These are phyloP conservation scores for Himalopsyche phryganea DNA, from an alignment of 1,140 invertebrate genomes.

Conservation along the genomic window DNA sequence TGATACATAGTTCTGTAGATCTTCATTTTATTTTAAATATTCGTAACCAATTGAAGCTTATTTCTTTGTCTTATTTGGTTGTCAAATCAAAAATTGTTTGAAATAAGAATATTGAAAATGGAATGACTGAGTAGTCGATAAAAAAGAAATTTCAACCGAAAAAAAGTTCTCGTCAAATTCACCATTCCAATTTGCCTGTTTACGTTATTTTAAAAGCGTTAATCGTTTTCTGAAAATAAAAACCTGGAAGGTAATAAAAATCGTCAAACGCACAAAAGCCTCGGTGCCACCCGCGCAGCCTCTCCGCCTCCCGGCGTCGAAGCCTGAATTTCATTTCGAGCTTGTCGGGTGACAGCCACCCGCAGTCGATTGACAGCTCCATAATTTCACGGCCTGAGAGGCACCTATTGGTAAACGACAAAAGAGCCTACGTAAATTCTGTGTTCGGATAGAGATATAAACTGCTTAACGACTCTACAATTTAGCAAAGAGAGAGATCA, in stretches of 20 bases:
- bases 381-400: conserved; percentile 27
- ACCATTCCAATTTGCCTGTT: too few species aligned
- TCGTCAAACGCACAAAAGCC: neutral
- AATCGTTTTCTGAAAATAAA: conserved; percentile 1
- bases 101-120: too few species aligned
- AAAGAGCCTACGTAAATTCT: neutral
- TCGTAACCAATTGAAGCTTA: too few species aligned
- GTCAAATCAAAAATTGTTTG: too few species aligned
- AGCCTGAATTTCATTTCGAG: neutral
- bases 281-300: conserved; percentile 1
- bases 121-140: too few species aligned
- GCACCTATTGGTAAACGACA: conserved; percentile 13
- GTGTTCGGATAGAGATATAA: conserved; percentile 27
- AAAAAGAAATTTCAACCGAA: too few species aligned
- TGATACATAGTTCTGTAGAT: too few species aligned
- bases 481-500: conserved; percentile 31
- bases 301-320: neutral
- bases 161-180: too few species aligned
- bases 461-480: conserved; percentile 31
- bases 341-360: conserved; percentile 3
- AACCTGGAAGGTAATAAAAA: conserved; percentile 5
- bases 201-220: neutral
- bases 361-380: conserved; percentile 28
- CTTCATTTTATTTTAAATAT: too few species aligned
- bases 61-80: too few species aligned